phyloP scores from a whole-genome alignment of 2,113 vertebrate species.

The Cisticola juncidis region DNA sequence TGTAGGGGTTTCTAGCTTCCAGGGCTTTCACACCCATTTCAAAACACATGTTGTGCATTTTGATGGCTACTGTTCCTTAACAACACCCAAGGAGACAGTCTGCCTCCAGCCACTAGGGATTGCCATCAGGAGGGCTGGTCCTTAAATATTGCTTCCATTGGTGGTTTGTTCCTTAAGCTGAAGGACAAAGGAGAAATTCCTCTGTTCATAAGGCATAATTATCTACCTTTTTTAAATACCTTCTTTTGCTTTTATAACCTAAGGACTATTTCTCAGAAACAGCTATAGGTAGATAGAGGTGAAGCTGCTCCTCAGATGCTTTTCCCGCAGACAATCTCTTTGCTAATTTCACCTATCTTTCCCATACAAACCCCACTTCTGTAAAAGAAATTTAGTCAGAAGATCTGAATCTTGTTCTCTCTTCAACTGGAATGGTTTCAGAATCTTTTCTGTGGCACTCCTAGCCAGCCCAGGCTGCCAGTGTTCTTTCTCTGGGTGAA shows the following conservation, averaged over 20 bases:
- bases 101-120: not conserved
- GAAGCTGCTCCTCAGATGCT: not conserved
- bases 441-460: not conserved
- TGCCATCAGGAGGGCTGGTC: not conserved
- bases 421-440: not conserved
- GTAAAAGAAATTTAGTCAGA: not conserved
- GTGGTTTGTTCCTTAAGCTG: not conserved
- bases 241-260: not conserved
- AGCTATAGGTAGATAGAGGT: not conserved
- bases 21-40: not conserved
- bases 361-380: accelerated
- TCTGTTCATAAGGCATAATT: not conserved
- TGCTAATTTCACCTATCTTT: not conserved
- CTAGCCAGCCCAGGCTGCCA: not conserved
- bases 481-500: not conserved
- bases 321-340: not conserved
- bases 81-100: accelerated
- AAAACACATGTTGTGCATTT: not conserved
- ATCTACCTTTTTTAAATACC: accelerated
- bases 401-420: not conserved
- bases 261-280: not conserved
- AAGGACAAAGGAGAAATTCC: not conserved
- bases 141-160: accelerated
- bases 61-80: not conserved
- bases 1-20: not conserved